These are phyloP conservation scores for Sanderia malayensis DNA, from an alignment of 30 jellyfish, hydroid and myxozoan genomes.

Conservation along the genomic window DNA sequence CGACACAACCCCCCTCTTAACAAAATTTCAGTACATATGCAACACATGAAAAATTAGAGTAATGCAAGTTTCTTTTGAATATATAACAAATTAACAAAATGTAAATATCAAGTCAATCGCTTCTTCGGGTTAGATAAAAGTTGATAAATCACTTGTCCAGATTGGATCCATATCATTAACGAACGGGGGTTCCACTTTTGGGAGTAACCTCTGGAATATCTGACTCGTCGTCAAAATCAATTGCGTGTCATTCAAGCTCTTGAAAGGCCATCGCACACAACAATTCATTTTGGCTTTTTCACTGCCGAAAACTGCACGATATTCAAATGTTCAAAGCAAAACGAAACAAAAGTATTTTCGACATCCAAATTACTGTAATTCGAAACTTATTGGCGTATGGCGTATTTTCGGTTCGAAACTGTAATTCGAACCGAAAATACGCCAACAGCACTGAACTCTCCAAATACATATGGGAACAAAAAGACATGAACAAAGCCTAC, in stretches of 20 bases:
- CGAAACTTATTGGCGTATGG: too few relatives aligned
- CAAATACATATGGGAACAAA: slow-evolving; percentile 5
- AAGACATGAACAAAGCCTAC: slow-evolving; percentile 1
- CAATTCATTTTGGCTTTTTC: slow-evolving; percentile 61
- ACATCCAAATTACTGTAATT: too few relatives aligned
- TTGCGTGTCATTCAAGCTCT: slow-evolving; percentile 55
- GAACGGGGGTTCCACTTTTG: too few relatives aligned
- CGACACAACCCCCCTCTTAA: slow-evolving; percentile 12
- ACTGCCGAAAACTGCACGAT: too few relatives aligned
- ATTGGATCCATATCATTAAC: slow-evolving; percentile 36
- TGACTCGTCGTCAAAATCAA: slow-evolving; percentile 51
- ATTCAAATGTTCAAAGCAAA: too few relatives aligned
- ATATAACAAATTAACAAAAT: slow-evolving; percentile 23
- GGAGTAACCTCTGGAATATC: too few relatives aligned
- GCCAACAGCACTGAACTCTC: slow-evolving; percentile 12
- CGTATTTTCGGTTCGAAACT: too few relatives aligned
- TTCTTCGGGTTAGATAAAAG: slow-evolving; percentile 25
- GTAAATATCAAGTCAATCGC: slow-evolving; percentile 36
- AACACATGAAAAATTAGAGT: slow-evolving; percentile 19
- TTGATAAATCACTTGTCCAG: slow-evolving; percentile 33
- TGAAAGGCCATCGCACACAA: slow-evolving; percentile 59
- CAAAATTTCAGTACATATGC: slow-evolving; percentile 17
- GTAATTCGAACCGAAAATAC: too few relatives aligned
- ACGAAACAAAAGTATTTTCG: too few relatives aligned
- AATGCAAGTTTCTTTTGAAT: slow-evolving; percentile 33